Percentiles rank a stretch among this genome's conserved stretches.
Evolutionary conservation across 2,888 invertebrate species (phyloP).

Genomic region (Pocota personata): DNA sequence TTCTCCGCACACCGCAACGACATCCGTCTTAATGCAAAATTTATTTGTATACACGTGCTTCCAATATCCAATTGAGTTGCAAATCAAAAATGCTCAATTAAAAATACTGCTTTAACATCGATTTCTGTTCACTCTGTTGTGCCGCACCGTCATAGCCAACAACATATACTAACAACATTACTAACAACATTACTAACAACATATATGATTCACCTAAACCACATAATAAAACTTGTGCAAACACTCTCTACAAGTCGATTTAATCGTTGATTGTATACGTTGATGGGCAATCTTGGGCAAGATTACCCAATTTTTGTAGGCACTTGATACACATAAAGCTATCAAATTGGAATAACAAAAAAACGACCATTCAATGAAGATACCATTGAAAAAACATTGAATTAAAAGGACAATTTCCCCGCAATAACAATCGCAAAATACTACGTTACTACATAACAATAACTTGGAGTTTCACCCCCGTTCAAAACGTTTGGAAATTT

Average conservation of each 20-base stretch:
- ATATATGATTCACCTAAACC: background rate
- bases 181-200: too few species aligned
- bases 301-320: conserved; percentile 28
- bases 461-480: conserved; percentile 16
- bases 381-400: conserved; percentile 54
- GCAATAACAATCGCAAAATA: conserved; percentile 66
- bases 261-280: background rate
- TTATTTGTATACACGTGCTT: too few species aligned
- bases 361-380: conserved; percentile 41
- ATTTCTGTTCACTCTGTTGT: too few species aligned
- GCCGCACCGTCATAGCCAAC: too few species aligned
- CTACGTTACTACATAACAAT: conserved; percentile 48
- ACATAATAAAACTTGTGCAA: conserved; percentile 3
- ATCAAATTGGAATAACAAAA: conserved; percentile 51
- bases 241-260: conserved; percentile 17
- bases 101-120: too few species aligned
- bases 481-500: conserved; percentile 61
- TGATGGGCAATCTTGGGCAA: conserved; percentile 20
- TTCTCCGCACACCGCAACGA: too few species aligned
- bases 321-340: conserved; percentile 48
- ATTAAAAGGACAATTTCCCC: conserved; percentile 66
- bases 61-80: too few species aligned
- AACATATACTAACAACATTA: too few species aligned
- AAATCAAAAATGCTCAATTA: too few species aligned
- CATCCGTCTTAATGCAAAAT: too few species aligned